Evolutionary conservation across 2,888 invertebrate species (phyloP).

Genomic region (Allophyes oxyacanthae): DNA sequence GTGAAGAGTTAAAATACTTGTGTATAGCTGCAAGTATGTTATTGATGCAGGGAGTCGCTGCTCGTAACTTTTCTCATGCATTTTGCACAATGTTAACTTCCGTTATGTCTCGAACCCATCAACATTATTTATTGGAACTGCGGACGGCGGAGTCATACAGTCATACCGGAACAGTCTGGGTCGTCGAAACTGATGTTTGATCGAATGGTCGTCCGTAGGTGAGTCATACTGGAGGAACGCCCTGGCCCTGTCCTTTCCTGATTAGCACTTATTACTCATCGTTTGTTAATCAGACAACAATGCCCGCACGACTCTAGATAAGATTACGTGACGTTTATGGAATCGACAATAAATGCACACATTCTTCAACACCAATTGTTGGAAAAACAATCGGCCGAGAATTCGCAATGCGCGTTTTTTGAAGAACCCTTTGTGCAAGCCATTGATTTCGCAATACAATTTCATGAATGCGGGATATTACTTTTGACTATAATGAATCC

Average conservation of each 20-base stretch:
- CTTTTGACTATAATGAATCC: conserved; percentile 4
- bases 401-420: not conserved
- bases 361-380: conserved; percentile 6
- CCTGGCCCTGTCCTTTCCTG: conserved; percentile 77
- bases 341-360: conserved; percentile 59
- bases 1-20: conserved; percentile 32
- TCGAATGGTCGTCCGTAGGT: conserved; percentile 56
- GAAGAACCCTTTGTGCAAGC: not conserved
- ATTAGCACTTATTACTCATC: conserved; percentile 84
- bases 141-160: conserved; percentile 62
- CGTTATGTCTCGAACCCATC: conserved; percentile 54
- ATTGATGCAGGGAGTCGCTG: conserved; percentile 42
- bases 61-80: conserved; percentile 60
- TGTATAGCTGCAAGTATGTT: conserved; percentile 33
- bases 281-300: conserved; percentile 74
- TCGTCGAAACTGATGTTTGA: conserved; percentile 65
- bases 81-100: conserved; percentile 59
- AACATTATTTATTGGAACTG: conserved; percentile 52
- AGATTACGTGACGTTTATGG: conserved; percentile 65
- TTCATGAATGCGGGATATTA: not conserved
- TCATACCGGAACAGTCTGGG: conserved; percentile 72
- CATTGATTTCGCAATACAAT: not conserved
- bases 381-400: conserved; percentile 3
- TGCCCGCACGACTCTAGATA: conserved; percentile 61
- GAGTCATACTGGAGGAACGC: conserved; percentile 83